Evolutionary conservation across 2,797 vertebrate species (phyloP).

Genomic region (Pitangus sulphuratus): DNA sequence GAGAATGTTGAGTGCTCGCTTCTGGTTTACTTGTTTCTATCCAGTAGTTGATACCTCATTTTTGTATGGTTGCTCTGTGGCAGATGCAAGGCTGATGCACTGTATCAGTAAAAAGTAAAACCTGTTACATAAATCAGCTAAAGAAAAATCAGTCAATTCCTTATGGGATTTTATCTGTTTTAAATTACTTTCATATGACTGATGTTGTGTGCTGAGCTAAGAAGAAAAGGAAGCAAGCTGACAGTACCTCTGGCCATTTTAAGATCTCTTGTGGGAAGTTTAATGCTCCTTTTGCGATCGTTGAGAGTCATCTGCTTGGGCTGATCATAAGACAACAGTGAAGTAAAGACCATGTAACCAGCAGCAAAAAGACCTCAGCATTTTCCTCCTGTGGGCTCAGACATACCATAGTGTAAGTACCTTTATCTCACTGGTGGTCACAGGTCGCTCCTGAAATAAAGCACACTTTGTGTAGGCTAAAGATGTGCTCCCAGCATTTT

Average conservation of each 20-base stretch:
- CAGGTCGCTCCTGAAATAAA: conserved; percentile 46
- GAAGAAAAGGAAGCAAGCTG: conserved; percentile 56
- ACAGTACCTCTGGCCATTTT: neutral
- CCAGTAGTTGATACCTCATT: neutral
- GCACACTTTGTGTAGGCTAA: neutral
- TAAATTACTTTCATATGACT: conserved; percentile 60
- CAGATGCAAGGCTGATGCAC: neutral
- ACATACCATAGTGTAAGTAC: neutral
- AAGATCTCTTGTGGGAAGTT: neutral
- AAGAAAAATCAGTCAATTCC: neutral
- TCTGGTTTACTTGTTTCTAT: neutral
- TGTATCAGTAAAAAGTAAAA: neutral
- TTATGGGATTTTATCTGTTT: conserved; percentile 23
- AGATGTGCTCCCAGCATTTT: neutral
- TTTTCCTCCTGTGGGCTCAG: conserved; percentile 18
- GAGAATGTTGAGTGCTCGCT: neutral
- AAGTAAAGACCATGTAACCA: neutral
- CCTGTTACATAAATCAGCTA: neutral
- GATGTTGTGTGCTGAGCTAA: conserved; percentile 43
- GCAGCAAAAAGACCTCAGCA: neutral
- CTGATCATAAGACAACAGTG: neutral
- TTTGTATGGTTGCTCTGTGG: neutral
- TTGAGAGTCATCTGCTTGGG: neutral
- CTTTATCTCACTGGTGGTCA: conserved; percentile 10
- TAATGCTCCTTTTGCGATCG: conserved; percentile 17